Evolutionary conservation across 2,113 vertebrate genomes (phyloP), one percentile per base, ranked within the genome.

Genomic region (Hepsetus odoe): DNA sequence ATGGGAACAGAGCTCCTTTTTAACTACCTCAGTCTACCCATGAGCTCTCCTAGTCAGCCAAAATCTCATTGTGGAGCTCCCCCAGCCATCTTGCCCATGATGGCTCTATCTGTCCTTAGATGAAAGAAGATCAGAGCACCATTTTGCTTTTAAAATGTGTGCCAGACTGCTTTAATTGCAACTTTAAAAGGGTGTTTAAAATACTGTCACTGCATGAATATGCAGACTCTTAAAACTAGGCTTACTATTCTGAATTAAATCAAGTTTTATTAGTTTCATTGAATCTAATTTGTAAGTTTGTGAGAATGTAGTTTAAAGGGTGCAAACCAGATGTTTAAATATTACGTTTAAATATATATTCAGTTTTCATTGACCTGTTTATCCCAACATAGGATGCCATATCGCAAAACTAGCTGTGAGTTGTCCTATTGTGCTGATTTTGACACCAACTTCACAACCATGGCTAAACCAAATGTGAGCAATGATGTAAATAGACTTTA

Each of bases 1-100:
- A 68, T 7, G 83, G 80, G 89, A 93, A 94, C 92, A 94, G 92
- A 92, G 91, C 88, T 90, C 86, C 89, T 90, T 91, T 93, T 92
- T 89, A 90, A 92, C 88, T 85, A 85, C 84, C 87, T 89, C 85
- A 76, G 86, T 92, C 91, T 91, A 90, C 87, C 90, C 85, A 86
- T 86, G 83, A 90, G 88, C 79, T 82, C 86, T 79, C 83, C 86
- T 74, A 61, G 80, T 84, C 87, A 87, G 90, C 88, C 85, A 89
- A 87, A 84, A 83, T 82, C 82, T 89, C 86, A 90, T 90, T 92
- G 89, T 93, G 87, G 85, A 83, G 77, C 73, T 20, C 72, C 84
- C 74, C 81, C 79, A 80, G 80, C 85, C 82, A 84, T 66, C 66
- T 11, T 58, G 61, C 66, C 77, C 81, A 55, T 51, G 72, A 73